Evolutionary conservation across 1,140 invertebrate species (phyloP).

Genomic region (Macrostomum lignano): DNA sequence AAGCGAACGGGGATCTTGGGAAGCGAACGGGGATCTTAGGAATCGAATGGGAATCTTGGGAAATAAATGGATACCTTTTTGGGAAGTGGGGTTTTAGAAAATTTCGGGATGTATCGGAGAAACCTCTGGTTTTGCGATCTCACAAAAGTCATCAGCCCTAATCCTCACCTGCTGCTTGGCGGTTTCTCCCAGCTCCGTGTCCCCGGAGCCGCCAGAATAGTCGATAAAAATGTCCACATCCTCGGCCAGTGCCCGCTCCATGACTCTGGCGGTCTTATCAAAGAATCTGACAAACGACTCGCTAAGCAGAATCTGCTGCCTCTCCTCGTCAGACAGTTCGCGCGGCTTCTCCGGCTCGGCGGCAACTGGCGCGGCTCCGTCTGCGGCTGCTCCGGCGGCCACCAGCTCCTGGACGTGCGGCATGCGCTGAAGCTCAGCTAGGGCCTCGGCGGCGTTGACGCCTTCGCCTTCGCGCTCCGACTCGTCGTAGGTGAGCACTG

Average conservation of each 20-base stretch:
- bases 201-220: conserved; percentile 50
- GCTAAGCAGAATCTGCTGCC: conserved; percentile 67
- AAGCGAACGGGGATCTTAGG: no score
- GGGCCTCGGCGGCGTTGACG: conserved; percentile 46
- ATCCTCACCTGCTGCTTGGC: no score
- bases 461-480: conserved; percentile 51
- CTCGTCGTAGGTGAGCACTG: conserved; percentile 96
- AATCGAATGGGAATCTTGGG: no score
- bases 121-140: no score
- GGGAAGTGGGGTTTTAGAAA: no score
- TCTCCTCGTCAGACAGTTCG: conserved; percentile 48
- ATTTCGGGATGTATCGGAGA: no score
- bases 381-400: conserved; percentile 29
- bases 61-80: no score
- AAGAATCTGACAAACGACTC: conserved; percentile 76
- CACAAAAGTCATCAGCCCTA: no score
- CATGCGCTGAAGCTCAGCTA: conserved; percentile 36
- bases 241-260: conserved; percentile 58
- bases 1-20: no score
- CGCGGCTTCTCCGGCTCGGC: conserved; percentile 1
- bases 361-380: conserved; percentile 27
- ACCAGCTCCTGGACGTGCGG: conserved; percentile 69
- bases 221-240: conserved; percentile 62
- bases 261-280: conserved; percentile 48
- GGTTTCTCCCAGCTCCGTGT: no score